These are phyloP conservation scores for Grantiella picta DNA, from an alignment of 2,113 vertebrate species.

Conservation along the genomic window DNA sequence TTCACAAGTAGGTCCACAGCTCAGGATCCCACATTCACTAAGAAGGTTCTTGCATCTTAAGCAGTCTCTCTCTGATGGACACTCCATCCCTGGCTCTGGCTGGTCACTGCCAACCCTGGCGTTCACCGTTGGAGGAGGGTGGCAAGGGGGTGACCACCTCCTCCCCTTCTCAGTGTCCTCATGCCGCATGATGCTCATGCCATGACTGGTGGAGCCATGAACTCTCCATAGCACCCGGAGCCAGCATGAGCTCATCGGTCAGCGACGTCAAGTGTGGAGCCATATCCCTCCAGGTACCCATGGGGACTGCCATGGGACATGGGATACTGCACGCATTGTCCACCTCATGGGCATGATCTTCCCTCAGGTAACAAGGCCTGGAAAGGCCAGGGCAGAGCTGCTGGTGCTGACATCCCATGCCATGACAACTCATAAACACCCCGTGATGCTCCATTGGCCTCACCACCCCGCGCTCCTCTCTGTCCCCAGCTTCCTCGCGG, in stretches of 20 bases:
- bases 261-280: fast-evolving
- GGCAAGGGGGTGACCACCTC: neutral
- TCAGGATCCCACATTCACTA: neutral
- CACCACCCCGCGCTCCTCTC: fast-evolving
- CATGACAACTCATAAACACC: neutral
- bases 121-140: neutral
- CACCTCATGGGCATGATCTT: neutral
- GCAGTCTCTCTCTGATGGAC: neutral
- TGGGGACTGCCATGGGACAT: fast-evolving
- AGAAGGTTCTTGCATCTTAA: neutral
- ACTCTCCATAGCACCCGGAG: neutral
- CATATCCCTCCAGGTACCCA: fast-evolving
- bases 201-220: fast-evolving
- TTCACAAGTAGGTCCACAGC: neutral
- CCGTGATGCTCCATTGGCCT: fast-evolving
- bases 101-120: fast-evolving
- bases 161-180: neutral
- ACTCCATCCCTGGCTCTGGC: neutral
- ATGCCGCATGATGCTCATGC: neutral
- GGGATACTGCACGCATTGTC: fast-evolving
- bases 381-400: neutral
- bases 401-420: fast-evolving
- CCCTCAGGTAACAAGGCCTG: neutral
- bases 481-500: fast-evolving
- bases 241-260: fast-evolving